Evolutionary conservation across 1,140 invertebrate genomes (phyloP).

Genomic region (Sycophaga agraensis): DNA sequence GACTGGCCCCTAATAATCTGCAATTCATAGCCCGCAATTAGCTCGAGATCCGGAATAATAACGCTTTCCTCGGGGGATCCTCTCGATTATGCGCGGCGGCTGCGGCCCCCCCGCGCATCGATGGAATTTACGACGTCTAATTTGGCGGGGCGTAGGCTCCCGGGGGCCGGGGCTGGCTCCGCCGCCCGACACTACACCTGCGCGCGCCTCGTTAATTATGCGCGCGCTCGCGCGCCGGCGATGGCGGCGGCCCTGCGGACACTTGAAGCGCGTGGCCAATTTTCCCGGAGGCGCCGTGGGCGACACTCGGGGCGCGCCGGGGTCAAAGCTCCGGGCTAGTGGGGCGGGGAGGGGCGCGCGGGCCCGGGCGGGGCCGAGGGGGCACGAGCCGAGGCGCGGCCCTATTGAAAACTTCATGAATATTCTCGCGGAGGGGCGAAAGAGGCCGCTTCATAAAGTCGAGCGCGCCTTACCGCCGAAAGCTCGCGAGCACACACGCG

Average conservation of each 20-base stretch:
- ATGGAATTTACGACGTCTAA: constrained; percentile 16
- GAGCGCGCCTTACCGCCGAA: no score
- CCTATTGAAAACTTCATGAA: constrained; percentile 26
- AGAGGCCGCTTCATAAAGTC: constrained; percentile 4
- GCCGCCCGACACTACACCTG: constrained; percentile 11
- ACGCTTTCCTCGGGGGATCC: neutral
- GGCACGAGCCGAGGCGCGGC: neutral
- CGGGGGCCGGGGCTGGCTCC: neutral
- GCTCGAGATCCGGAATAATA: constrained; percentile 1
- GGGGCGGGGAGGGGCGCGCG: constrained; percentile 19
- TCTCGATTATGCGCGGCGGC: neutral
- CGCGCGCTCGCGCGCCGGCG: neutral
- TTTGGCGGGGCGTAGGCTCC: constrained; percentile 3
- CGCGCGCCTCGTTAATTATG: constrained; percentile 18
- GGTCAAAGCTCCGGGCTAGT: constrained; percentile 9
- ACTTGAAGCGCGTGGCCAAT: neutral
- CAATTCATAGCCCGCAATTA: constrained; percentile 4
- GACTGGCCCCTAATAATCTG: neutral
- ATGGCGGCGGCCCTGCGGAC: neutral
- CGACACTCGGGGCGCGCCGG: constrained; percentile 13
- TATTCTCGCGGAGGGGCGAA: constrained; percentile 1
- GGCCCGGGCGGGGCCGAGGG: neutral
- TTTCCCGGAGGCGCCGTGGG: constrained; percentile 22
- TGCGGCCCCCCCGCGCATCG: neutral
- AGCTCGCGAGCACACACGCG: no score